A percentile compares a stretch with the other conserved stretches of the same genome.
These are phyloP conservation scores for Mormyrus hasselquistii DNA, from an alignment of 2,797 vertebrate species.

Conservation along the genomic window DNA sequence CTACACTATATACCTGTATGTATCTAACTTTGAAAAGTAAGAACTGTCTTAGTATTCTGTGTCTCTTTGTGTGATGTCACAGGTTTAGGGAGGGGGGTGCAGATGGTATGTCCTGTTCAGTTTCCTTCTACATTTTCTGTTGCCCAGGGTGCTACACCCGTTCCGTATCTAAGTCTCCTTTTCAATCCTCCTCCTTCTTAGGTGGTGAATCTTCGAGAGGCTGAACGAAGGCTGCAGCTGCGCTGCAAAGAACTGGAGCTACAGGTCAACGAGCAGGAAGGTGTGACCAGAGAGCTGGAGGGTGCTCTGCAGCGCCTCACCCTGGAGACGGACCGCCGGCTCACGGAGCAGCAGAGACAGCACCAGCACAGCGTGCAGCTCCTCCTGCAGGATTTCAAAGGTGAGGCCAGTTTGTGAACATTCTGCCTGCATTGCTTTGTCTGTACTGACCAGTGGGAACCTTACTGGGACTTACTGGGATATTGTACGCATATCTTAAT, in stretches of 20 bases:
- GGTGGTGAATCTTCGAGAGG: slow-evolving; percentile 75
- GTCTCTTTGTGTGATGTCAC: not conserved
- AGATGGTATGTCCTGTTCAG: not conserved
- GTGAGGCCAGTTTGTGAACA: slow-evolving; percentile 45
- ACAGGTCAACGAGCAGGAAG: slow-evolving; percentile 62
- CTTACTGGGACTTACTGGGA: not conserved
- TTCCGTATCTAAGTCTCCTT: not conserved
- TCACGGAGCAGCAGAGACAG: slow-evolving; percentile 72
- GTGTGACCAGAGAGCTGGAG: slow-evolving; percentile 59
- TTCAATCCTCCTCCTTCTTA: slow-evolving; percentile 40
- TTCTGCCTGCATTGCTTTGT: not conserved
- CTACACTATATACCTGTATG: not conserved
- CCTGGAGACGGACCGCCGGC: slow-evolving; percentile 68
- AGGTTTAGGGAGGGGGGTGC: not conserved
- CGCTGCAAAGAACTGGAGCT: slow-evolving; percentile 70
- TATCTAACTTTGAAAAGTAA: not conserved
- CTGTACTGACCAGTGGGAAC: too few species aligned
- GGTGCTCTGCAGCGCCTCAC: slow-evolving; percentile 63
- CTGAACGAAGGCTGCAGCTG: slow-evolving; percentile 59
- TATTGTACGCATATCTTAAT: not conserved
- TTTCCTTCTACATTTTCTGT: not conserved
- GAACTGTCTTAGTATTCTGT: not conserved
- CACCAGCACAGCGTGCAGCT: slow-evolving; percentile 75
- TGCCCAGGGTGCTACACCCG: not conserved
- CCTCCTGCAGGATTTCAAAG: slow-evolving; percentile 68